Evolutionary conservation across 92 coral and sea anemone genomes (phyloP).

Genomic region (Phymanthus crucifer): DNA sequence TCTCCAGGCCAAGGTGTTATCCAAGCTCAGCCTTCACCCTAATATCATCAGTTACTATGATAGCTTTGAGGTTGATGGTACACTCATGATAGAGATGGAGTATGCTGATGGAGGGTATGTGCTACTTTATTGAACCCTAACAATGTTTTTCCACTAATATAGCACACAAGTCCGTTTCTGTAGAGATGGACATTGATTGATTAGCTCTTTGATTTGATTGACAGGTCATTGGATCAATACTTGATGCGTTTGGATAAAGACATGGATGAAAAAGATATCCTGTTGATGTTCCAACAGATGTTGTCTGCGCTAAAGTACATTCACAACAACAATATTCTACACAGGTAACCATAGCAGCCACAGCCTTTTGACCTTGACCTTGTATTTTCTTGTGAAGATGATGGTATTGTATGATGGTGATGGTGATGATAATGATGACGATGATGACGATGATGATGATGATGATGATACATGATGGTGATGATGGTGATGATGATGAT

Average conservation of each 20-base stretch:
- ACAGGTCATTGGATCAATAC: constrained; percentile 90
- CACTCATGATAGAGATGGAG: constrained; percentile 99
- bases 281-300: constrained; percentile 89
- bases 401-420: neutral
- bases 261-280: constrained; percentile 93
- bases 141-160: neutral
- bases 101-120: constrained; percentile 99
- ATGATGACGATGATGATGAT: neutral
- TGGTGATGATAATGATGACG: neutral
- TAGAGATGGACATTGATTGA: neutral
- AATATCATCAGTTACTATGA: constrained; percentile 97
- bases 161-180: neutral
- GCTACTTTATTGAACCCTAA: too few relatives aligned
- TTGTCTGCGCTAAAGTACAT: constrained; percentile 90
- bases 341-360: constrained; percentile 65
- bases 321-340: constrained; percentile 86
- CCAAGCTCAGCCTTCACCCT: constrained; percentile 93
- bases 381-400: neutral
- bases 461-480: neutral
- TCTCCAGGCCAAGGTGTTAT: constrained; percentile 88
- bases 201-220: neutral
- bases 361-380: neutral
- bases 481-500: neutral
- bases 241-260: constrained; percentile 81
- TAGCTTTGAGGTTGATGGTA: constrained; percentile 98